Evolutionary conservation across 2,888 invertebrate genomes (phyloP).

Genomic region (Coelinius sp.): DNA sequence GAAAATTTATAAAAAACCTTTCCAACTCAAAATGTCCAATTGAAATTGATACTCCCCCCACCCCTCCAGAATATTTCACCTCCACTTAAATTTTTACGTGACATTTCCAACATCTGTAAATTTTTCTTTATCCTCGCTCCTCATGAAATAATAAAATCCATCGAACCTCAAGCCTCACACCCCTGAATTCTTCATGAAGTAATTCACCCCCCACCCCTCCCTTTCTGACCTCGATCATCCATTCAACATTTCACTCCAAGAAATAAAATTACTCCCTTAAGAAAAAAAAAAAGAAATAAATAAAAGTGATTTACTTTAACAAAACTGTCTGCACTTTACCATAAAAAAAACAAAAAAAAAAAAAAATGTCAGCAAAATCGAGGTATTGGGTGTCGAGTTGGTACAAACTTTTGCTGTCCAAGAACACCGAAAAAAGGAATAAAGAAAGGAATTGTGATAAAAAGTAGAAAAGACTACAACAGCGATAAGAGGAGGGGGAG

Average conservation of each 20-base stretch:
- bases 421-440: conserved; percentile 6
- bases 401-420: conserved; percentile 8
- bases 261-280: neutral
- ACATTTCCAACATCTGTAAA: neutral
- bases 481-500: too few relatives aligned
- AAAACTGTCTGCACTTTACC: too few relatives aligned
- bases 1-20: too few relatives aligned
- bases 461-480: neutral
- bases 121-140: neutral
- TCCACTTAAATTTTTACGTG: neutral
- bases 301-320: too few relatives aligned
- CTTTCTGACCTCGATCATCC: neutral
- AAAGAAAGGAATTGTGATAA: neutral
- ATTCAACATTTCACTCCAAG: too few relatives aligned
- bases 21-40: neutral
- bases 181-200: neutral
- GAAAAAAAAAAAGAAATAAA: neutral
- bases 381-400: conserved; percentile 22
- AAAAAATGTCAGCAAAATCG: neutral
- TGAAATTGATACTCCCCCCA: neutral
- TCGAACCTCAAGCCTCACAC: neutral
- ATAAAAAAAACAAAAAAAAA: conserved; percentile 1
- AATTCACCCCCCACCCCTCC: neutral
- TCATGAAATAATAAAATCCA: neutral
- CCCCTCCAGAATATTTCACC: neutral